Percentiles rank a stretch among this genome's conserved stretches.
Conservation (phyloP, 2,888 invertebrate genomes). For the Vanessa cardui region DNA sequence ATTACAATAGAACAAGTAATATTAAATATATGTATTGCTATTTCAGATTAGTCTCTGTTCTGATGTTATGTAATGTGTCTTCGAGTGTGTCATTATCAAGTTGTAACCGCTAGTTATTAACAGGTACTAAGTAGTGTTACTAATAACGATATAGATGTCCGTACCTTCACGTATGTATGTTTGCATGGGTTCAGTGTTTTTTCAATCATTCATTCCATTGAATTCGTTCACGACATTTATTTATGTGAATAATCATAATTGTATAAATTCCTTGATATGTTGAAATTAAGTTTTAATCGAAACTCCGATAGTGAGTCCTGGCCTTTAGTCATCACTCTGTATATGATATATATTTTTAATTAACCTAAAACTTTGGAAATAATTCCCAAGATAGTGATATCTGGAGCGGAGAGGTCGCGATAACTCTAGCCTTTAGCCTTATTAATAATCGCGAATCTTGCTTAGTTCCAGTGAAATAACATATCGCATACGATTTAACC, state of each 20-base stretch:
- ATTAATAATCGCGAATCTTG: conserved; percentile 1
- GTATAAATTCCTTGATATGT: too few relatives aligned
- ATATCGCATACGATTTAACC: too few relatives aligned
- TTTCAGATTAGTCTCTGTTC: not conserved
- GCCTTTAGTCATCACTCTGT: too few relatives aligned
- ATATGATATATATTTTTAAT: too few relatives aligned
- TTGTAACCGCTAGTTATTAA: not conserved
- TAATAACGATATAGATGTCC: not conserved
- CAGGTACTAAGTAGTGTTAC: not conserved
- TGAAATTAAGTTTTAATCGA: too few relatives aligned
- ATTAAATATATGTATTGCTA: not conserved
- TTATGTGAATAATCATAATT: not conserved
- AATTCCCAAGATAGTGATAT: conserved; percentile 6
- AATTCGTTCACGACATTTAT: not conserved
- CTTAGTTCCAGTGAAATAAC: too few relatives aligned
- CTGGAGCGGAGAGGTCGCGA: conserved; percentile 21
- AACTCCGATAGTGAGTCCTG: too few relatives aligned
- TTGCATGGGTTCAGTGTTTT: not conserved
- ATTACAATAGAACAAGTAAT: too few relatives aligned
- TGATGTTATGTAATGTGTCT: not conserved
- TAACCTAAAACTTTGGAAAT: not conserved
- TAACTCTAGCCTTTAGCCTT: conserved; percentile 25
- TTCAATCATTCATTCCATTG: not conserved
- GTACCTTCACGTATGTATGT: not conserved
- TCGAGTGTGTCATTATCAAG: not conserved